A percentile compares a stretch with the other conserved stretches of the same genome.
Conservation (phyloP, 2,888 invertebrate genomes). For the Nomada lathburiana region DNA sequence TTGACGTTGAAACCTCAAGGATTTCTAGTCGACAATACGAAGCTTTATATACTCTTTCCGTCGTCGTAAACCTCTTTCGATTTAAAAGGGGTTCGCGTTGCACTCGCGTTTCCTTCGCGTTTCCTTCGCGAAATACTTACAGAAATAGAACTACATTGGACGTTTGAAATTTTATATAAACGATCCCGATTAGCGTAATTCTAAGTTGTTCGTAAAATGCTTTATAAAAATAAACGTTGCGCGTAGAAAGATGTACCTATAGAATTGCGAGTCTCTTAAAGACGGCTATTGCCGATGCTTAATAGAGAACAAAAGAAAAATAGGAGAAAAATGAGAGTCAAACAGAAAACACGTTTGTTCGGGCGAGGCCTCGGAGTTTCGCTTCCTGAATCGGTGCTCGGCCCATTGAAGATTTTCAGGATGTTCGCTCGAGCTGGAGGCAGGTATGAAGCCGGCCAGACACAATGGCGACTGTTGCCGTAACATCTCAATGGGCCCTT, state of each 20-base stretch:
- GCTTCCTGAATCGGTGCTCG: conserved; percentile 58
- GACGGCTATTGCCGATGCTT: conserved; percentile 36
- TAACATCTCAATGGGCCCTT: conserved; percentile 73
- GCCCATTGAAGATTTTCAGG: conserved; percentile 72
- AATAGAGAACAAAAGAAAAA: background rate
- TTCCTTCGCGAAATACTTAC: background rate
- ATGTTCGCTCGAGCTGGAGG: conserved; percentile 76
- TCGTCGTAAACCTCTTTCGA: conserved; percentile 34
- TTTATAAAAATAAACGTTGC: too few relatives aligned
- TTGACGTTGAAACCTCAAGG: conserved; percentile 75
- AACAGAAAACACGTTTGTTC: conserved; percentile 48
- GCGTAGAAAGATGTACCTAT: too few relatives aligned
- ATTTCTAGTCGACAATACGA: conserved; percentile 58
- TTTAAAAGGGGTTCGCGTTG: conserved; percentile 23
- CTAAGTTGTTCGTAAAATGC: too few relatives aligned
- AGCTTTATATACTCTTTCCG: conserved; percentile 65
- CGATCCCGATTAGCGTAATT: too few relatives aligned
- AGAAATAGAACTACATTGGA: too few relatives aligned
- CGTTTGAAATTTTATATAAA: too few relatives aligned
- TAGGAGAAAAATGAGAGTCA: conserved; percentile 33
- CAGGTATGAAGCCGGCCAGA: conserved; percentile 69
- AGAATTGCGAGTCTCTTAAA: background rate
- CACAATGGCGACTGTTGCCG: conserved; percentile 73
- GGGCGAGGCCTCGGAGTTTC: conserved; percentile 18
- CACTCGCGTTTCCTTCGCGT: background rate